Conservation (phyloP, 2,888 invertebrate genomes). For the Spatulosminthurus flaviceps region DNA sequence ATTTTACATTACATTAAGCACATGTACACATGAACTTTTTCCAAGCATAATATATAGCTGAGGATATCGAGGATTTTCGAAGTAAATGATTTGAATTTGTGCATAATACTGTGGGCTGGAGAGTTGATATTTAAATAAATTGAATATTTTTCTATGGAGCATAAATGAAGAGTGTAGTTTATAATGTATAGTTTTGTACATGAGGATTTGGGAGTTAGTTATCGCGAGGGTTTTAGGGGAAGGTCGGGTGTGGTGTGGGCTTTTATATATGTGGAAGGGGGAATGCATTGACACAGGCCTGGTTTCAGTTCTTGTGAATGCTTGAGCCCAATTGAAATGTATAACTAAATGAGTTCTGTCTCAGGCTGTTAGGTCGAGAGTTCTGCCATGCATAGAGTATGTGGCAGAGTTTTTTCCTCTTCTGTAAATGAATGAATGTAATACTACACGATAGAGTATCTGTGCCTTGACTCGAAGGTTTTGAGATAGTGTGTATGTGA, state of each 20-base stretch:
- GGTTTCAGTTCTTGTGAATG: background rate
- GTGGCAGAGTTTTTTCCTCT: background rate
- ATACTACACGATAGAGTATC: background rate
- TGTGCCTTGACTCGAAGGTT: background rate
- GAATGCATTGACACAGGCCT: background rate
- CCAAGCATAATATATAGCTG: no score
- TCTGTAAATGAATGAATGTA: background rate
- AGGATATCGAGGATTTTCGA: no score
- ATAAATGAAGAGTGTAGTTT: no score
- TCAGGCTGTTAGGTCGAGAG: slow-evolving; percentile 16
- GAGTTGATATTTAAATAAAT: no score
- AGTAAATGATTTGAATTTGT: no score
- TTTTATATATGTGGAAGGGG: slow-evolving; percentile 11
- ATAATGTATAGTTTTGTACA: background rate
- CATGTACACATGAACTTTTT: no score
- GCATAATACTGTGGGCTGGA: no score
- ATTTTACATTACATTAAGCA: no score
- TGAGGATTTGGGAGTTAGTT: background rate
- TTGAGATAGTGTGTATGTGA: slow-evolving; percentile 11
- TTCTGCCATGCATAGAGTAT: background rate
- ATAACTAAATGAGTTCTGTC: slow-evolving; percentile 18
- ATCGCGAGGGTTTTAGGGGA: background rate
- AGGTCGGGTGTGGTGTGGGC: slow-evolving; percentile 23
- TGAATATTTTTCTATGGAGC: no score
- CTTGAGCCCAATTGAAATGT: slow-evolving; percentile 9